Conservation (phyloP, 53 echinoderm and acorn worm genomes). For the Echinarachnius parma region DNA sequence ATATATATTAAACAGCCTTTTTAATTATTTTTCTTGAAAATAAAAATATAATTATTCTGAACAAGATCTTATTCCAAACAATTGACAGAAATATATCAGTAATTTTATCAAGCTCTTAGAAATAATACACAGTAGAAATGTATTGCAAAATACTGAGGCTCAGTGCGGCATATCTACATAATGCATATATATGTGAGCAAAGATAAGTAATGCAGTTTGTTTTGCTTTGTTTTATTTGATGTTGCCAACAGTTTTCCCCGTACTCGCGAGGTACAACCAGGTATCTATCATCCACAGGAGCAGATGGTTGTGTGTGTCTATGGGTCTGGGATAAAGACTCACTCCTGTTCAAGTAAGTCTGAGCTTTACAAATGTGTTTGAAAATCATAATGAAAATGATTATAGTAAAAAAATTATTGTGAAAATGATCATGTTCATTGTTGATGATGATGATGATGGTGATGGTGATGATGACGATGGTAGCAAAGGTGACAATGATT, state of each 20-base stretch:
- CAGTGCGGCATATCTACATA: no score
- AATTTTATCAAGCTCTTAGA: no score
- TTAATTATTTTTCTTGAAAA: no score
- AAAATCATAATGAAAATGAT: background rate
- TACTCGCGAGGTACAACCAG: slow-evolving; percentile 67
- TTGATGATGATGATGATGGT: background rate
- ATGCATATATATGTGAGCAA: no score
- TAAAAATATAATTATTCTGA: no score
- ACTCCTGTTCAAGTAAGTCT: slow-evolving; percentile 75
- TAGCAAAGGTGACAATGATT: background rate
- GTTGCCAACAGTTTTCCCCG: slow-evolving; percentile 93
- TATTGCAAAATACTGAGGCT: no score
- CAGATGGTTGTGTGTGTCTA: slow-evolving; percentile 88
- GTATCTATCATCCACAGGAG: slow-evolving; percentile 82
- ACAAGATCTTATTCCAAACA: no score
- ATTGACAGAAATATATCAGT: no score
- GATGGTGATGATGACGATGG: slow-evolving; percentile 13
- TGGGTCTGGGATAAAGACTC: slow-evolving; percentile 86
- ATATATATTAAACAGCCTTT: no score
- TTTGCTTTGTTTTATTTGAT: no score
- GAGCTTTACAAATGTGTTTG: background rate
- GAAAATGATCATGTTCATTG: background rate
- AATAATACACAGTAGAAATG: no score
- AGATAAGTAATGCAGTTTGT: no score
- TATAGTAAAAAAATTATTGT: background rate